These are phyloP conservation scores for Endomychus coccineus DNA, from an alignment of 2,888 invertebrate genomes.

Conservation along the genomic window DNA sequence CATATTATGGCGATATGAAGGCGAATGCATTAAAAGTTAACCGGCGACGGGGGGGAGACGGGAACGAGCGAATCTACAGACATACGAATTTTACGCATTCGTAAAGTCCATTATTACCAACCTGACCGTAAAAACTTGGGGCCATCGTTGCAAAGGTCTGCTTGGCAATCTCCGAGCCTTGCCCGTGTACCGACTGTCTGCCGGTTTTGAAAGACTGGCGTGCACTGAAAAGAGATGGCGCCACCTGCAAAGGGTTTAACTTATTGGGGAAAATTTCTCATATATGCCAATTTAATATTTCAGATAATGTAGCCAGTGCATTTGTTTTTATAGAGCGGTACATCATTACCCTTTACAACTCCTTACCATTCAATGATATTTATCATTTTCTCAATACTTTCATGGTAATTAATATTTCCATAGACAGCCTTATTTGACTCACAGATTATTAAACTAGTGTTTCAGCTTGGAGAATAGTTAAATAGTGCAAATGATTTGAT, in stretches of 20 bases:
- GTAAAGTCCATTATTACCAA: conserved; percentile 1
- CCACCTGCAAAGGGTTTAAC: not conserved
- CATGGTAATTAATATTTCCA: too few relatives aligned
- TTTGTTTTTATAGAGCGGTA: conserved; percentile 12
- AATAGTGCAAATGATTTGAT: too few relatives aligned
- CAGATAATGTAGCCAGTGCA: conserved; percentile 16
- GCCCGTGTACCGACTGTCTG: not conserved
- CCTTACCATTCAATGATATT: too few relatives aligned
- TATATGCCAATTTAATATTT: conserved; percentile 22
- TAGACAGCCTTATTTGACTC: too few relatives aligned
- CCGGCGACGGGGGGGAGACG: too few relatives aligned
- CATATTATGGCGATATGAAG: too few relatives aligned
- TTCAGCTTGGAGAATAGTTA: too few relatives aligned
- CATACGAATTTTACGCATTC: conserved; percentile 1
- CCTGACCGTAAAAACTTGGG: conserved; percentile 1
- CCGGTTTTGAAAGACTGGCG: not conserved
- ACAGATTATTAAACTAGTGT: too few relatives aligned
- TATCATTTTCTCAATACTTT: too few relatives aligned
- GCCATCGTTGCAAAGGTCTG: conserved; percentile 1
- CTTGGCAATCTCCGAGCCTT: not conserved
- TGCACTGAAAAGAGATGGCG: conserved; percentile 1
- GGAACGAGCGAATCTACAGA: not conserved
- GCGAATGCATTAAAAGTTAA: too few relatives aligned
- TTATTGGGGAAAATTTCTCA: conserved; percentile 16
- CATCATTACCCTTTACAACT: too few relatives aligned